These are phyloP conservation scores for Agrotis ipsilon DNA, from an alignment of 2,888 invertebrate genomes.

Conservation along the genomic window DNA sequence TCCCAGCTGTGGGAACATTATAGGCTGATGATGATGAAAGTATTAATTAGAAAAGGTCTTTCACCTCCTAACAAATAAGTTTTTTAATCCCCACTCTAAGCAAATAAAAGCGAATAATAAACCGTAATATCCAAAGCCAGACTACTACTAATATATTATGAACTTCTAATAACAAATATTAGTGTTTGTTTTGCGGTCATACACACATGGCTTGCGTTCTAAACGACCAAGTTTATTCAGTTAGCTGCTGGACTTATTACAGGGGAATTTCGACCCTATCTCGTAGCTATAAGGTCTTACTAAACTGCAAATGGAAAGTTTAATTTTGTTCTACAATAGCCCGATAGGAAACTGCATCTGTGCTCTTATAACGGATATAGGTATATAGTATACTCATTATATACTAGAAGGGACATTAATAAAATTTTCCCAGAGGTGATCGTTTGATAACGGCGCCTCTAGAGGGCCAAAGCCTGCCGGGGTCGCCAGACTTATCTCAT, in stretches of 20 bases:
- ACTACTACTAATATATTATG: slow-evolving; percentile 43
- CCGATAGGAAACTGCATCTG: slow-evolving; percentile 36
- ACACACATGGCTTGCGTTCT: slow-evolving; percentile 47
- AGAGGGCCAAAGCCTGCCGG: no score
- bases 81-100: slow-evolving; percentile 7
- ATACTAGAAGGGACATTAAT: background rate
- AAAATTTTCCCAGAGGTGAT: no score
- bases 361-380: slow-evolving; percentile 2
- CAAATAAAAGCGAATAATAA: slow-evolving; percentile 15
- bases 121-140: slow-evolving; percentile 17
- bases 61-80: no score
- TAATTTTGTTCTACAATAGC: slow-evolving; percentile 36
- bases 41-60: no score
- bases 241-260: background rate
- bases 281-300: rapidly evolving
- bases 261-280: background rate
- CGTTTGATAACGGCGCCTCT: no score
- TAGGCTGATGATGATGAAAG: no score
- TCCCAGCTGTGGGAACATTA: no score
- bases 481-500: no score
- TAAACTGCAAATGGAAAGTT: slow-evolving; percentile 28
- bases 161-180: slow-evolving; percentile 42
- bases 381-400: background rate
- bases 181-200: slow-evolving; percentile 43
- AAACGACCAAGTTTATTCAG: slow-evolving; percentile 43